These are phyloP conservation scores for Oscheius onirici DNA, from an alignment of 2,888 invertebrate genomes.

Conservation along the genomic window DNA sequence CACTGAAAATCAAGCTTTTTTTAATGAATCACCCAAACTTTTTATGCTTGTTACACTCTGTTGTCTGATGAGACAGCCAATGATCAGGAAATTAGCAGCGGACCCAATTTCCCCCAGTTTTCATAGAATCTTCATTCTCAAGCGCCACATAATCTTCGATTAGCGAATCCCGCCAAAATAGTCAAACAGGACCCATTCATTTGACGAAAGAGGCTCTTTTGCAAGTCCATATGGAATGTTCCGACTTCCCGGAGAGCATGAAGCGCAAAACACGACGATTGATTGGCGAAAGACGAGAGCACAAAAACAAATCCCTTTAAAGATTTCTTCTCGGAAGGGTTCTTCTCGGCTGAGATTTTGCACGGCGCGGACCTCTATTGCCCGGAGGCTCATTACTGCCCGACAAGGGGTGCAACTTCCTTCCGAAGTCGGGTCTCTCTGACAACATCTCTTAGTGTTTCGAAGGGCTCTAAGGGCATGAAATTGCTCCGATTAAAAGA, in stretches of 20 bases:
- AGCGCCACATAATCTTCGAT: no score
- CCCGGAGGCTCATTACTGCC: slow-evolving; percentile 22
- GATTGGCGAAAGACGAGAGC: slow-evolving; percentile 18
- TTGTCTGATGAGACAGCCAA: no score
- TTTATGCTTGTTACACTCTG: no score
- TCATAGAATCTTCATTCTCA: no score
- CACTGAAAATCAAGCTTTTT: slow-evolving; percentile 78
- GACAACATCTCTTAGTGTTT: no score
- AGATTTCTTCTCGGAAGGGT: neutral
- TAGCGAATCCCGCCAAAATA: no score
- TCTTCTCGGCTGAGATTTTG: slow-evolving; percentile 1
- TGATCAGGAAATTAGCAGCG: no score
- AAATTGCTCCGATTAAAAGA: no score
- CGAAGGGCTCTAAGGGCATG: no score
- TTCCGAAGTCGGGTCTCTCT: slow-evolving; percentile 11
- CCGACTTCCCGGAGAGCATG: slow-evolving; percentile 17
- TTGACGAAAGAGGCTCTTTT: slow-evolving; percentile 9
- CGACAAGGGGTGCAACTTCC: slow-evolving; percentile 27
- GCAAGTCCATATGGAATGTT: slow-evolving; percentile 28
- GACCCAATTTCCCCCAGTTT: no score
- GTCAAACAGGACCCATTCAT: no score
- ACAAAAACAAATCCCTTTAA: neutral
- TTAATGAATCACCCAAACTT: no score
- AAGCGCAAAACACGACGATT: slow-evolving; percentile 21
- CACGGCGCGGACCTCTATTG: slow-evolving; percentile 10